These are phyloP conservation scores for Xylocopa sonorina DNA, from an alignment of 1,140 invertebrate species.

Conservation along the genomic window DNA sequence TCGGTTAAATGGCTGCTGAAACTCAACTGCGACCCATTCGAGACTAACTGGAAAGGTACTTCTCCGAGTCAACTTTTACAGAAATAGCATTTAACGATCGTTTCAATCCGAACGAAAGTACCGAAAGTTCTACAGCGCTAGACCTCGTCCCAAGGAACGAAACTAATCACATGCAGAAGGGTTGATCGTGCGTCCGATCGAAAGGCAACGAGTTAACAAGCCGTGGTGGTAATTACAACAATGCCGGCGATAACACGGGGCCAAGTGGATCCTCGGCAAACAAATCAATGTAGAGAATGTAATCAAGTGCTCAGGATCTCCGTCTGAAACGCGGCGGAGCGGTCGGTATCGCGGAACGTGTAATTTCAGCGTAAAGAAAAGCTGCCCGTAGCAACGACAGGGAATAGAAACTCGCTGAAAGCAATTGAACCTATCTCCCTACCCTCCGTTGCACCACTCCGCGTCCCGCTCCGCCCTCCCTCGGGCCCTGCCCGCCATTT, in stretches of 20 bases:
- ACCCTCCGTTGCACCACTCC: not conserved
- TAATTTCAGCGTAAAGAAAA: constrained; percentile 31
- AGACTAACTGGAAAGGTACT: too few relatives aligned
- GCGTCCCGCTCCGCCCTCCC: not conserved
- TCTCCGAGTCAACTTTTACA: too few relatives aligned
- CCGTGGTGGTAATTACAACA: constrained; percentile 11
- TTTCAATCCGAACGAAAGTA: too few relatives aligned
- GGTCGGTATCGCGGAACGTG: constrained; percentile 16
- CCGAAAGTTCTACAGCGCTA: too few relatives aligned
- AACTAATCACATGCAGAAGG: too few relatives aligned
- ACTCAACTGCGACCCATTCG: too few relatives aligned
- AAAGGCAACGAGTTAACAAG: not conserved
- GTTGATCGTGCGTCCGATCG: not conserved
- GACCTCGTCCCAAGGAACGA: too few relatives aligned
- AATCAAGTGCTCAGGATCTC: constrained; percentile 19
- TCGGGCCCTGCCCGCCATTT: not conserved
- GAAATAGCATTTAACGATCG: too few relatives aligned
- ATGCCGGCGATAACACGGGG: not conserved
- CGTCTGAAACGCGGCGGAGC: not conserved
- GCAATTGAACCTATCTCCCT: constrained; percentile 42
- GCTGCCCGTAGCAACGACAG: constrained; percentile 36
- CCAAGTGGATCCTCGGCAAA: constrained; percentile 3
- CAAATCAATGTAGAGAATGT: constrained; percentile 40
- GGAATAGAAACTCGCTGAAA: constrained; percentile 41
- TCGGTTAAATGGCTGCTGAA: too few relatives aligned